These are phyloP conservation scores for Argopecten irradians DNA, from an alignment of 1,140 invertebrate species.

Conservation along the genomic window DNA sequence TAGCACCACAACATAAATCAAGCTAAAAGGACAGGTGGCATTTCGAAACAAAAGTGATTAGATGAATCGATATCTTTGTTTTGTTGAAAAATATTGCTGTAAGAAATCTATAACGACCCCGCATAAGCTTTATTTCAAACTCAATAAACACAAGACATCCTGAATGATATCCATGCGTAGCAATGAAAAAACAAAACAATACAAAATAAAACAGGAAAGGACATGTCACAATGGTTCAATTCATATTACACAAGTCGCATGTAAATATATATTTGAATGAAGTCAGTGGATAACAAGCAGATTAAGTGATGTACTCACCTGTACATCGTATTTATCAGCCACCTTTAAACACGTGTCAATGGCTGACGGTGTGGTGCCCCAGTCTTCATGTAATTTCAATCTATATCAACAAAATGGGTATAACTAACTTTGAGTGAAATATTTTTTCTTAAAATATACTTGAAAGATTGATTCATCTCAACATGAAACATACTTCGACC, in stretches of 20 bases:
- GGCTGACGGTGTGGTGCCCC: constrained; percentile 75
- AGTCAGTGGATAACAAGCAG: not conserved
- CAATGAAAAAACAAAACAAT: no score
- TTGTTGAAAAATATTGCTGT: no score
- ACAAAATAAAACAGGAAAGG: no score
- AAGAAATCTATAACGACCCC: no score
- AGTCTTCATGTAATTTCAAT: constrained; percentile 76
- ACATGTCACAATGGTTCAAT: no score
- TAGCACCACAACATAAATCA: no score
- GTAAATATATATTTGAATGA: not conserved
- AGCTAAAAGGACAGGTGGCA: no score
- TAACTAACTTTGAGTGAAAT: not conserved
- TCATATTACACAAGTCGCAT: not conserved
- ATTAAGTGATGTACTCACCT: constrained; percentile 57
- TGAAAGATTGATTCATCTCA: not conserved
- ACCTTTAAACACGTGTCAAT: constrained; percentile 74
- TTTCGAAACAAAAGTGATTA: no score
- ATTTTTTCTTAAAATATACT: not conserved
- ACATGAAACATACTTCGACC: not conserved
- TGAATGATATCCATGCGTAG: no score
- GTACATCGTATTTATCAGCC: constrained; percentile 74
- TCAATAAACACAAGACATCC: no score
- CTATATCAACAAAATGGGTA: constrained; percentile 51
- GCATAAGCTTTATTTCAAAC: no score
- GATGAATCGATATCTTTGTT: no score